Conservation (phyloP, 2,888 invertebrate genomes). For the Trilocha varians region DNA sequence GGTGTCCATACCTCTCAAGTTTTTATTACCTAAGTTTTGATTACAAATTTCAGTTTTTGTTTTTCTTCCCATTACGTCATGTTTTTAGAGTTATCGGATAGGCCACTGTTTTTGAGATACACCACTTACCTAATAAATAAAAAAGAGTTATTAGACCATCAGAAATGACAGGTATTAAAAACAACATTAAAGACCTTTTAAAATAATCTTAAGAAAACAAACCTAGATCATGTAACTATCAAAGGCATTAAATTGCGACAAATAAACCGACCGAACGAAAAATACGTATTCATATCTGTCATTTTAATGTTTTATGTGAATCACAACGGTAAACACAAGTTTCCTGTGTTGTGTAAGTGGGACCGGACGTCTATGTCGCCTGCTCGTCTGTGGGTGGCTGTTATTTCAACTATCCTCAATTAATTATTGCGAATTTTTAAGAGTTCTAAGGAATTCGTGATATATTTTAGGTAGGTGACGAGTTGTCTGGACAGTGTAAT, state of each 20-base stretch:
- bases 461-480: neutral
- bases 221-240: constrained; percentile 5
- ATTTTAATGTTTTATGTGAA: constrained; percentile 12
- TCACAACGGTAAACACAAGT: constrained; percentile 18
- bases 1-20: no score
- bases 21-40: no score
- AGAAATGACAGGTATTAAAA: no score
- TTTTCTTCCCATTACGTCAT: no score
- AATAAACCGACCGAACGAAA: constrained; percentile 9
- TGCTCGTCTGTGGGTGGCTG: constrained; percentile 20
- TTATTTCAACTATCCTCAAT: constrained; percentile 38
- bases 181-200: no score
- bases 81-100: no score
- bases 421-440: constrained; percentile 28
- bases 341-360: constrained; percentile 13
- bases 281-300: constrained; percentile 10
- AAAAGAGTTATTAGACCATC: no score
- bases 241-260: constrained; percentile 7
- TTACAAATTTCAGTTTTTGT: no score
- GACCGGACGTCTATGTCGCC: constrained; percentile 6
- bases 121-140: no score
- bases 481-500: neutral
- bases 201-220: neutral
- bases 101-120: no score
- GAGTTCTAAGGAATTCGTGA: neutral